phyloP scores from a whole-genome alignment of 2,113 vertebrate genomes.

The Leptocoma aspasia region DNA sequence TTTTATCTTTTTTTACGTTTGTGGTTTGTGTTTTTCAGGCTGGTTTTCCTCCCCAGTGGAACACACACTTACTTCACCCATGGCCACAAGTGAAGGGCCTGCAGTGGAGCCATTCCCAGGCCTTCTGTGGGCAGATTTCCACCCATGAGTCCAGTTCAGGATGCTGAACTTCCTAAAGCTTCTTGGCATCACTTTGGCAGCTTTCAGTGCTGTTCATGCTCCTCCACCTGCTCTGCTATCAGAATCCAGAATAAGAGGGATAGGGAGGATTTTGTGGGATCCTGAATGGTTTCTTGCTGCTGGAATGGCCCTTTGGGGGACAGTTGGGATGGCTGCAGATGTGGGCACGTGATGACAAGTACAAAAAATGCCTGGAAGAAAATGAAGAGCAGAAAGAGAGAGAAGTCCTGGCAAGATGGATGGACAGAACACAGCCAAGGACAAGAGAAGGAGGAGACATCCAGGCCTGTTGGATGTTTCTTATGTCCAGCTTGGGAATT shows the following conservation, averaged over 20 bases:
- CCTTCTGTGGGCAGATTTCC: not conserved
- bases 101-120: not conserved
- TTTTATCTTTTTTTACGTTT: not conserved
- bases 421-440: not conserved
- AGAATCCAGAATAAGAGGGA: not conserved
- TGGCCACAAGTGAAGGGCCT: rapidly evolving
- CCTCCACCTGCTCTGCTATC: not conserved
- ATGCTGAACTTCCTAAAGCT: not conserved
- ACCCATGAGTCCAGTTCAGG: not conserved
- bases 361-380: not conserved
- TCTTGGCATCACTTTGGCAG: not conserved
- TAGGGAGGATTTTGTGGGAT: not conserved
- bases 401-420: not conserved
- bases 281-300: rapidly evolving
- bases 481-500: not conserved
- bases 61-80: not conserved
- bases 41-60: not conserved
- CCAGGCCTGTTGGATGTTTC: not conserved
- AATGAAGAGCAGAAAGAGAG: not conserved
- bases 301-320: not conserved
- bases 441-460: not conserved
- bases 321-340: not conserved
- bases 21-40: not conserved
- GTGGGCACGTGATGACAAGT: not conserved
- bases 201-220: not conserved